These are phyloP conservation scores for Prolemur simus DNA, from an alignment of 2,113 vertebrate genomes.

Conservation along the genomic window DNA sequence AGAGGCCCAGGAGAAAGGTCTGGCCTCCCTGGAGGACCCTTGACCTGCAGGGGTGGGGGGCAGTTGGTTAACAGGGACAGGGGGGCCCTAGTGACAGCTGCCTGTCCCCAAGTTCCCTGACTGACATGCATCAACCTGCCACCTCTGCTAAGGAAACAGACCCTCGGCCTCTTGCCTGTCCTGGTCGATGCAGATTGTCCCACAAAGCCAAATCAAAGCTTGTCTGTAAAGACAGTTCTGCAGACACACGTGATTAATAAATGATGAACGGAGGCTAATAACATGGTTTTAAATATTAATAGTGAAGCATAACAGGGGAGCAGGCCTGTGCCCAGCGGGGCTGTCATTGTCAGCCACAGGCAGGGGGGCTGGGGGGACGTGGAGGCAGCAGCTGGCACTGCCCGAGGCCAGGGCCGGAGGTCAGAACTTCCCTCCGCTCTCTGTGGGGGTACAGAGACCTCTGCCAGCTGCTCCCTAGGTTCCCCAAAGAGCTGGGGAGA, in stretches of 20 bases:
- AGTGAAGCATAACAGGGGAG: not conserved
- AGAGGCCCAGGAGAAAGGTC: slow-evolving; percentile 96
- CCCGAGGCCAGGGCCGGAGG: accelerated
- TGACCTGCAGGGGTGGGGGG: accelerated
- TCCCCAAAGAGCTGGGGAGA: not conserved
- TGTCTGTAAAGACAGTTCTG: not conserved
- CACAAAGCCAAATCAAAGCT: not conserved
- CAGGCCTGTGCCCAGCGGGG: not conserved
- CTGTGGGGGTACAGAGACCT: accelerated
- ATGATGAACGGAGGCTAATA: slow-evolving; percentile 72
- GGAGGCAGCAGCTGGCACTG: not conserved
- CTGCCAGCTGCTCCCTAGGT: not conserved
- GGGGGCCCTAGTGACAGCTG: not conserved
- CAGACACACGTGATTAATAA: slow-evolving; percentile 54
- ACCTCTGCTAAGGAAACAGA: not conserved
- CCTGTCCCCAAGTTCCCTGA: accelerated
- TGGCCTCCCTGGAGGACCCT: not conserved
- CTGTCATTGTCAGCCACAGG: accelerated
- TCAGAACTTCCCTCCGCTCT: not conserved
- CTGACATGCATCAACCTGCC: not conserved
- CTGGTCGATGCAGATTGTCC: not conserved
- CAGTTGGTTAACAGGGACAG: not conserved
- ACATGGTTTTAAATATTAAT: slow-evolving; percentile 73
- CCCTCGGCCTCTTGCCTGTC: accelerated
- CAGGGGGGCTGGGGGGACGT: not conserved